phyloP scores from a whole-genome alignment of 2,888 invertebrate species.

The Muschampia plurimacula region DNA sequence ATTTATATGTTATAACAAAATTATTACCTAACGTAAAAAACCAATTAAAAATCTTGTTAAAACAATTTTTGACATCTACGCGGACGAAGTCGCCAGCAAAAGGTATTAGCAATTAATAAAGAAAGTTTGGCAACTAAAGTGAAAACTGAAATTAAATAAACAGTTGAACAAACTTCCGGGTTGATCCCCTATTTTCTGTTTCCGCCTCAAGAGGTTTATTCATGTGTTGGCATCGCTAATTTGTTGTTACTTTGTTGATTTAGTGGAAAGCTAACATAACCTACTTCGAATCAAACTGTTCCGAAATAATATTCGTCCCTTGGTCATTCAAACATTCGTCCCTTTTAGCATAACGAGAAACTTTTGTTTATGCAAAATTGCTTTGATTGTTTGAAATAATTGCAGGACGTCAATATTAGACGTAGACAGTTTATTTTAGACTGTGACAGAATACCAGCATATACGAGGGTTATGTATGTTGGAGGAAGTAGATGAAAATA shows the following conservation, averaged over 20 bases:
- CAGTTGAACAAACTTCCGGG: slow-evolving; percentile 12
- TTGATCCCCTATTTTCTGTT: slow-evolving; percentile 11
- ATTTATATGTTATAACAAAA: too few species aligned
- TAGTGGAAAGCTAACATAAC: slow-evolving; percentile 12
- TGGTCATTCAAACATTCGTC: neutral
- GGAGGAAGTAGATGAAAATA: too few species aligned
- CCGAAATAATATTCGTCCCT: neutral
- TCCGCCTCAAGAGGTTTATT: slow-evolving; percentile 12
- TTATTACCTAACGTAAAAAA: too few species aligned
- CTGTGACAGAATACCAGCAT: too few species aligned
- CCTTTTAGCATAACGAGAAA: neutral
- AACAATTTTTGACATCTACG: too few species aligned
- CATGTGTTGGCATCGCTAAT: slow-evolving; percentile 2
- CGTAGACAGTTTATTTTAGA: too few species aligned
- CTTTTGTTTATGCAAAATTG: neutral
- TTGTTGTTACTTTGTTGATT: slow-evolving; percentile 49
- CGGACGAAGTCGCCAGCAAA: too few species aligned
- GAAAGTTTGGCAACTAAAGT: neutral
- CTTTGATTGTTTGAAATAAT: neutral
- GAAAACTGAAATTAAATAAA: slow-evolving; percentile 1
- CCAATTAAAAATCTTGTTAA: too few species aligned
- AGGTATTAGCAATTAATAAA: neutral
- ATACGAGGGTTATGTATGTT: too few species aligned
- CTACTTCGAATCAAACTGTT: neutral
- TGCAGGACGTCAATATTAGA: too few species aligned